phyloP scores from a whole-genome alignment of 2,888 invertebrate genomes.

The Sarcophaga caerulescens region DNA sequence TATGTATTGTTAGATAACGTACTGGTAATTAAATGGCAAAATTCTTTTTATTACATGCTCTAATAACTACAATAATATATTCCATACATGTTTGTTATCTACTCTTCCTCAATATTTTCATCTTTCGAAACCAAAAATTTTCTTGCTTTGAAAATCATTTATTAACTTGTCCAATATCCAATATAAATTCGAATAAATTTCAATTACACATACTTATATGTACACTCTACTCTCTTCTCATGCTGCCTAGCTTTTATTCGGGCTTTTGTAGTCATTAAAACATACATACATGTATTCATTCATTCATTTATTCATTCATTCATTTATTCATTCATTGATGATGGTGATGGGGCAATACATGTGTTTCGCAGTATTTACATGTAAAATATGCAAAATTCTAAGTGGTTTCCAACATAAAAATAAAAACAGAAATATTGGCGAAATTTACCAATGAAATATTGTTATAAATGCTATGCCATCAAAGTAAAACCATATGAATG shows the following conservation, averaged over 20 bases:
- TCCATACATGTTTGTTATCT: not conserved
- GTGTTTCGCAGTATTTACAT: not conserved
- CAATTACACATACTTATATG: constrained; percentile 14
- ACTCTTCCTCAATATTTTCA: not conserved
- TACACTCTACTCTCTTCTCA: not conserved
- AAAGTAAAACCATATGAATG: not conserved
- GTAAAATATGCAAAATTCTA: constrained; percentile 43
- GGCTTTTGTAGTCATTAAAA: not conserved
- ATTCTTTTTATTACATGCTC: too few species aligned
- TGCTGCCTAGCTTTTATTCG: not conserved
- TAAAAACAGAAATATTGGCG: not conserved
- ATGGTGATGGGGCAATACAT: not conserved
- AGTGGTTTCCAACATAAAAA: constrained; percentile 10
- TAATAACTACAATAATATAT: not conserved
- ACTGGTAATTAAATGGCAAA: too few species aligned
- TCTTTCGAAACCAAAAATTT: not conserved
- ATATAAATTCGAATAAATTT: constrained; percentile 36
- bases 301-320: not conserved
- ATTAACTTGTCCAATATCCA: constrained; percentile 4
- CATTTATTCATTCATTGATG: not conserved
- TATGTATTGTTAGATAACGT: too few species aligned
- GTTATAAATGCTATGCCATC: not conserved
- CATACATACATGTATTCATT: not conserved
- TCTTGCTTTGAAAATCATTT: constrained; percentile 2
- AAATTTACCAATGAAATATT: not conserved